Conservation (phyloP, 2,113 vertebrate genomes). For the Oryzias javanicus region DNA sequence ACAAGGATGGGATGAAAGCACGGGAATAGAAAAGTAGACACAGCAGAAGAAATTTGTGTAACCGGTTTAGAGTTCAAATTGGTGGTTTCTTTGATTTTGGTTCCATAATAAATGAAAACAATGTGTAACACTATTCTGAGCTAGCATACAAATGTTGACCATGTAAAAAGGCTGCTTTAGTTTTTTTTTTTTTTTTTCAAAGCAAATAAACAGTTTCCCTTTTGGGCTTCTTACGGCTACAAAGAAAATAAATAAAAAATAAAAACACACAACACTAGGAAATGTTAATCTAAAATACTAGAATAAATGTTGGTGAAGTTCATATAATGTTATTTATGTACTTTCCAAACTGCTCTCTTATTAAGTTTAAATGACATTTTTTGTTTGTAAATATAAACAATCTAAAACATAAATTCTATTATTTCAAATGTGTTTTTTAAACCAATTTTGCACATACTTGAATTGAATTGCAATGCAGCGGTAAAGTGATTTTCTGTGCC, state of each 20-base stretch:
- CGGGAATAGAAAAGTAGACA: slow-evolving; percentile 52
- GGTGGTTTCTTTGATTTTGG: slow-evolving; percentile 65
- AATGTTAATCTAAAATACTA: slow-evolving; percentile 1
- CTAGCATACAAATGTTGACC: slow-evolving; percentile 48
- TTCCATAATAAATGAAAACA: slow-evolving; percentile 66
- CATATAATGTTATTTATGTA: neutral
- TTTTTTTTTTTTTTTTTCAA: neutral
- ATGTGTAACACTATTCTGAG: slow-evolving; percentile 57
- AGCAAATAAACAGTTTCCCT: slow-evolving; percentile 15
- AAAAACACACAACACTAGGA: neutral
- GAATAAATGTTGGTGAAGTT: neutral
- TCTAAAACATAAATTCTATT: no score
- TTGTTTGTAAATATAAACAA: neutral
- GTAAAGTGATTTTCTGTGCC: no score
- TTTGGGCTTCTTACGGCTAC: neutral
- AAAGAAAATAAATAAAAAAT: neutral
- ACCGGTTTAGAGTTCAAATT: slow-evolving; percentile 59
- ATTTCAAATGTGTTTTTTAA: no score
- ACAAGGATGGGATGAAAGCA: slow-evolving; percentile 71
- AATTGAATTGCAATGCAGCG: no score
- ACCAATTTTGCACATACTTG: no score
- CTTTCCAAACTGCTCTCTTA: neutral
- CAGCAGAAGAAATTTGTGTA: slow-evolving; percentile 65
- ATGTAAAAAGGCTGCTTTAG: slow-evolving; percentile 40
- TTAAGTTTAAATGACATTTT: neutral